Evolutionary conservation across 2,888 invertebrate genomes (phyloP).

Genomic region (Erpobdella octoculata): DNA sequence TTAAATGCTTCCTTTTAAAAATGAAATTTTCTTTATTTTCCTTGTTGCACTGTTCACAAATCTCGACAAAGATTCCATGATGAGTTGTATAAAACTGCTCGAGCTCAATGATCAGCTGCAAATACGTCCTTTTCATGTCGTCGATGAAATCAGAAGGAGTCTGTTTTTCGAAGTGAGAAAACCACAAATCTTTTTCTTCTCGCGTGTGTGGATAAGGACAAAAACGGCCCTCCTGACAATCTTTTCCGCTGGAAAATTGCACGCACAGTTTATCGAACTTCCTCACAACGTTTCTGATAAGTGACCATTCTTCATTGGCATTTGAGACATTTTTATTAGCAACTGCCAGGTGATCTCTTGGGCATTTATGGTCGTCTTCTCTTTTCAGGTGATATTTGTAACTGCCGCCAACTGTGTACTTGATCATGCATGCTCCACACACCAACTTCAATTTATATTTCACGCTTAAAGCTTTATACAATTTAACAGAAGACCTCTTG

Average conservation of each 20-base stretch:
- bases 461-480: neutral
- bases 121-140: constrained; percentile 10
- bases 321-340: neutral
- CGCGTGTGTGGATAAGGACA: constrained; percentile 26
- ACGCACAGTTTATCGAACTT: constrained; percentile 18
- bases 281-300: constrained; percentile 9
- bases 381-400: constrained; percentile 3
- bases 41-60: constrained; percentile 22
- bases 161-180: neutral
- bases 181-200: constrained; percentile 26
- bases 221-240: constrained; percentile 17
- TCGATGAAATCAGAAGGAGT: constrained; percentile 12
- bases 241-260: constrained; percentile 8
- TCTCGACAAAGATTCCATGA: neutral
- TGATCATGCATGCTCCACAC: neutral
- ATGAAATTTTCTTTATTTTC: neutral
- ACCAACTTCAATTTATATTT: constrained; percentile 6
- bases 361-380: constrained; percentile 1
- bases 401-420: neutral
- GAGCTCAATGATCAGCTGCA: constrained; percentile 16
- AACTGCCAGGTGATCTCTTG: neutral
- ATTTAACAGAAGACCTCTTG: neutral
- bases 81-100: neutral
- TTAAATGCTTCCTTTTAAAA: constrained; percentile 20
- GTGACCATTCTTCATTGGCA: neutral